Conservation (phyloP, 2,888 invertebrate species). For the Sycophila texana region DNA sequence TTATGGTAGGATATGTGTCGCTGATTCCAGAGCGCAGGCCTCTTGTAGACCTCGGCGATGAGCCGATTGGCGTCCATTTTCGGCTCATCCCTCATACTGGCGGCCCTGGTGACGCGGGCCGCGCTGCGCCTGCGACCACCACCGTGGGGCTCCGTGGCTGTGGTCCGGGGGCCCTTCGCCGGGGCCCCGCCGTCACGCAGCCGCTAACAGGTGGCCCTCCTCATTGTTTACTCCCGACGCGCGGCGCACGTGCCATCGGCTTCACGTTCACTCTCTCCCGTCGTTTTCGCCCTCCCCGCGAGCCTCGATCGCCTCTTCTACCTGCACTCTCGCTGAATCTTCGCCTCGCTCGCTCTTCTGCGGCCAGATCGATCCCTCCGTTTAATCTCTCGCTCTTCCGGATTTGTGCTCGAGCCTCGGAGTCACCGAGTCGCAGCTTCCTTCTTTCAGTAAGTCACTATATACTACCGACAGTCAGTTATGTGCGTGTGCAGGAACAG, state of each 20-base stretch:
- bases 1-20: constrained; percentile 74
- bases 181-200: background rate
- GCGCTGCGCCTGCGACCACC: background rate
- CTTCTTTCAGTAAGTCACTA: no score
- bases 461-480: no score
- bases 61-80: constrained; percentile 73
- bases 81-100: constrained; percentile 65
- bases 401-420: no score
- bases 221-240: constrained; percentile 1
- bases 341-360: no score
- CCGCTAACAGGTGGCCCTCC: constrained; percentile 37
- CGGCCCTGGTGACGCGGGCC: constrained; percentile 26
- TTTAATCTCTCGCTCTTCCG: no score
- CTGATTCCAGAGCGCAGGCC: constrained; percentile 75
- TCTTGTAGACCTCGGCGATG: constrained; percentile 72
- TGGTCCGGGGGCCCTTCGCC: background rate
- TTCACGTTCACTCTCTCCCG: background rate
- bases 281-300: background rate
- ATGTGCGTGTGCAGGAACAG: no score
- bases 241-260: background rate
- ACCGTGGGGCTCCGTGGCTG: constrained; percentile 30
- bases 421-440: no score
- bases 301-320: background rate
- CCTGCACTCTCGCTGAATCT: background rate
- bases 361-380: no score